Evolutionary conservation across 1,140 invertebrate species (phyloP), one percentile per base, ranked within the genome.

Genomic region (Drosophila auraria): DNA sequence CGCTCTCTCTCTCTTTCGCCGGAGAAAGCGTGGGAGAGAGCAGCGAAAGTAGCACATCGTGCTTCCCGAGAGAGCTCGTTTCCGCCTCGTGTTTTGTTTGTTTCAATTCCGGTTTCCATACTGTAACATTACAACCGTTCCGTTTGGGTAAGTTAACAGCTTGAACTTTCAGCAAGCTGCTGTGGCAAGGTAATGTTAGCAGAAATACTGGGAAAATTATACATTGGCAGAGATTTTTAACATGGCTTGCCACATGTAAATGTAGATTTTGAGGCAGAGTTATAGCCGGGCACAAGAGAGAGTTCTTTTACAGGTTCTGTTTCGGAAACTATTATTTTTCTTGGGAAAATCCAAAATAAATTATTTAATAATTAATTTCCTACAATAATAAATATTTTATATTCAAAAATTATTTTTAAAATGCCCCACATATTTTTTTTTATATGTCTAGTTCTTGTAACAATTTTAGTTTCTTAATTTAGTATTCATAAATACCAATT

Each of bases 191-290:
- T 36, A 5, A 45, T 51, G 33, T 25, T 23, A 47, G 5, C 15
- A 14, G 30, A 58, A 84, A 86, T 84, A 84, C 0, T n/a, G 82
- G 82, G 82, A 84, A 82, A 74, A 70, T 66, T 50, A 0, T 0
- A 9, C 15, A 15, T 56, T 23, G 23, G 27, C 38, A 23, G 25
- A 17, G 45, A 9, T 2, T 8, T 2, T 8, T 23, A 12, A 47
- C 38, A 54, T 7, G 20, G 4, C 11, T 2, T 51, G n/a, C 8
- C 17, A 7, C 8, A 23, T 23, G 7, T 9, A 8, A 42, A 23
- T 11, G 7, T 6, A 12, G 2, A 44, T 17, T 30, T 17, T 42
- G 11, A 14, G 11, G 17, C n/a, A 2, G 9, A 17, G 44, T 20
- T 17, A 4, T 8, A 11, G 9, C 8, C 1, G 9, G 11, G 11